Base-by-base conservation (phyloP, 2,888 invertebrate species). In the Himalopsyche japonica region DNA sequence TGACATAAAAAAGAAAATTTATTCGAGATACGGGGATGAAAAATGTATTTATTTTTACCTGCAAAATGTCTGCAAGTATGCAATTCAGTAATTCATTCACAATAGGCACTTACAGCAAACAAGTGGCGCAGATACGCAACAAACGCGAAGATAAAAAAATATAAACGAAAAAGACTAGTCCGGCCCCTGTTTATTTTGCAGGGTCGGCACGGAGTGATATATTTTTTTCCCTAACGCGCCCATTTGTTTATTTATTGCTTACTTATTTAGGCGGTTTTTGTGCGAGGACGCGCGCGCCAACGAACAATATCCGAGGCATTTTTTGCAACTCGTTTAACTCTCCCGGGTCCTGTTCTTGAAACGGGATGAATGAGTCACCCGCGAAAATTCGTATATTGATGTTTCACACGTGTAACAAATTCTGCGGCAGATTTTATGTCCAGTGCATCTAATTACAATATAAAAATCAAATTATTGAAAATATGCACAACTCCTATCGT, bases 191-290 rank as follows among this genome's bases (percentile, higher is more conserved):
- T 80, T 85, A 80, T 86, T 86, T 84, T 82, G 86, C 86, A 84
- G 82, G 82, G 86, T 86, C 84, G 86, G 86, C 86, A 77, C 80
- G 84, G 82, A 84, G 82, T 82, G 84, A 86, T 82, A 84, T 83
- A 79, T 84, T 84, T 43, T 43, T 85, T 85, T 85, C 83, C 85
- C 76, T 83, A 83, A 85, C 81, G 76, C 79, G 37, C 83, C 82
- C 81, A 82, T 86, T 82, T 82, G 83, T 84, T 84, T 86, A 86
- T 86, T 86, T 86, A 84, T 82, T 78, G 84, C 78, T 82, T 85
- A 79, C 82, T 85, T 85, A 85, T 84, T 85, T 85, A 84, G 76
- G 83, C 80, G 57, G 81, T 84, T 81, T 30, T 48, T 80, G 77
- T 24, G 32, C 82, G 57, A 80, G 76, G 34, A 48, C 20, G 57